A percentile compares a stretch with the other conserved stretches of the same genome.
Conservation (phyloP, 2,113 vertebrate genomes). For the Camelus bactrianus region DNA sequence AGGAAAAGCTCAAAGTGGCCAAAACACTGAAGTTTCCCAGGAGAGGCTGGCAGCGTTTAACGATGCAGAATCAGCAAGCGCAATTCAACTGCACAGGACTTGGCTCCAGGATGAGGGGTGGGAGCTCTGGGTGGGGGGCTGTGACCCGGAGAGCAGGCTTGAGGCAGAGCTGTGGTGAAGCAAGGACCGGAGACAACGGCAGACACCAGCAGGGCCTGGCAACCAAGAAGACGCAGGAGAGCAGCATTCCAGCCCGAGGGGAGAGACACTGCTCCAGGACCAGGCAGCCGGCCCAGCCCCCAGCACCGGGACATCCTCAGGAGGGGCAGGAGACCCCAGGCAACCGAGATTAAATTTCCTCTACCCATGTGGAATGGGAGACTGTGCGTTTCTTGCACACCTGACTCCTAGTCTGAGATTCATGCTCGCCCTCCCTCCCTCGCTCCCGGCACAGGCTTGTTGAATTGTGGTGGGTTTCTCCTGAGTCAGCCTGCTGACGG, state of each 20-base stretch:
- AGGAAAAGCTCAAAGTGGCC: background rate
- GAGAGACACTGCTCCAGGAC: background rate
- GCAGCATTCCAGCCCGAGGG: background rate
- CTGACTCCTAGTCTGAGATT: background rate
- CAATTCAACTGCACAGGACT: background rate
- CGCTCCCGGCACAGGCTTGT: fast-evolving
- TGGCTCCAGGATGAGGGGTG: background rate
- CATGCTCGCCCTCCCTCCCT: no score
- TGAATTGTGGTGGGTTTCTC: background rate
- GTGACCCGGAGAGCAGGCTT: background rate
- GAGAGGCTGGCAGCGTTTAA: no score
- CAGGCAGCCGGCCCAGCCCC: background rate
- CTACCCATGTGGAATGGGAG: background rate
- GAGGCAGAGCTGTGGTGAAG: background rate
- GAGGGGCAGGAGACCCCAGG: background rate
- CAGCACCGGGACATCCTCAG: background rate
- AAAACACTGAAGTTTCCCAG: background rate
- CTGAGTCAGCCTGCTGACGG: background rate
- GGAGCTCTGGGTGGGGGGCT: background rate
- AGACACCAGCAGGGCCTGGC: background rate
- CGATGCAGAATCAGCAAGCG: fast-evolving
- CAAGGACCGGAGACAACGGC: background rate
- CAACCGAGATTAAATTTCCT: background rate
- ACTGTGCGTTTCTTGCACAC: background rate
- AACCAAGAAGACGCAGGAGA: background rate